phyloP scores from a whole-genome alignment of 2,888 invertebrate species.

The Heliconius sara region DNA sequence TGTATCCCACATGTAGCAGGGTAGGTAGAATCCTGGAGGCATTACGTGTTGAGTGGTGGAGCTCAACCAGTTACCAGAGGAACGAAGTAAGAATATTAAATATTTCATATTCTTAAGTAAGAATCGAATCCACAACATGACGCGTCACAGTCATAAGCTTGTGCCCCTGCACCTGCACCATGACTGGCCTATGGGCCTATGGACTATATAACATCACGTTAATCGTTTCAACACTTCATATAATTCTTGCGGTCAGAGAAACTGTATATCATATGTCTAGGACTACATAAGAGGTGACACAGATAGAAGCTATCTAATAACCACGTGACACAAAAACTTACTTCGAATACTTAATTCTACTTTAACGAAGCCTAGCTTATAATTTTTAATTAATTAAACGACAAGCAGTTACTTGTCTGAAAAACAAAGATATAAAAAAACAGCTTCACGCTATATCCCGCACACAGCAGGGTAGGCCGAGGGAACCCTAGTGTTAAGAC shows the following conservation, averaged over 20 bases:
- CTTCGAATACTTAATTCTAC: background rate
- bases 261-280: too few species aligned
- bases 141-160: too few species aligned
- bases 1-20: background rate
- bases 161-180: too few species aligned
- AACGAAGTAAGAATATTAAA: background rate
- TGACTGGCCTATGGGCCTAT: too few species aligned
- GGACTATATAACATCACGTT: too few species aligned
- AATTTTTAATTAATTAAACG: background rate
- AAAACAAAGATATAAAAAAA: background rate
- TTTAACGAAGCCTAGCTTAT: background rate
- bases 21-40: background rate
- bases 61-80: background rate
- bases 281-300: too few species aligned
- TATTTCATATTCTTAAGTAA: background rate
- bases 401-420: background rate
- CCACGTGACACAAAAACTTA: background rate
- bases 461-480: too few species aligned
- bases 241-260: too few species aligned
- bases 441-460: too few species aligned
- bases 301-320: too few species aligned
- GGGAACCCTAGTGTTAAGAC: too few species aligned
- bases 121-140: background rate
- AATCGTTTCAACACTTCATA: too few species aligned
- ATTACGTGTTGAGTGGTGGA: background rate